Evolutionary conservation across 2,113 vertebrate species (phyloP), one percentile per base, ranked within the genome.

Genomic region (Edolisoma coerulescens): DNA sequence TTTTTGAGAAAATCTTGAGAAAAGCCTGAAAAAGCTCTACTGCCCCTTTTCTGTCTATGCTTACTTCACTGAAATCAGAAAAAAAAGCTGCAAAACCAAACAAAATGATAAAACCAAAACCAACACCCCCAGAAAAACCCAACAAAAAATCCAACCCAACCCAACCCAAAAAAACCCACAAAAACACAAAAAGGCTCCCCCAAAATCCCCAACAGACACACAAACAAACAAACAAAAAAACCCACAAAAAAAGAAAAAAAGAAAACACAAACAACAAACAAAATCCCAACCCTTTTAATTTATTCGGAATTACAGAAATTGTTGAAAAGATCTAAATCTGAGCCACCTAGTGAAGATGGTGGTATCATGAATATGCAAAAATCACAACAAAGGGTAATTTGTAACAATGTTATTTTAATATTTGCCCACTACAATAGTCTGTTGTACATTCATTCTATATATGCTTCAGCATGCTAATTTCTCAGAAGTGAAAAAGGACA

Each of bases 241-340:
- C 11, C 0, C 3, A 28, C 16, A 16, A 1, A n/a, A n/a, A n/a
- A 57, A n/a, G 2, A 13, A 50, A 32, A 30, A 39, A 5, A 4
- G 16, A 64, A 49, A 56, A 5, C 14, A 4, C 8, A 6, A 32
- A 45, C 4, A 28, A 84, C 41, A 84, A 54, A 42, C 21, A 13
- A 67, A 27, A 4, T 0, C 6, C 4, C 9, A 9, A 1, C 2
- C 3, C 7, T 42, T 23, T 23, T 5, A 27, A 32, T 41, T 89
- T 61, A 15, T 65, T 41, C 45, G 33, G 24, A 83, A 56, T 44
- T n/a, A 56, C 30, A 28, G 28, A 60, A 32, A 61, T n/a, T 92
- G 53, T 69, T 15, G 45, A 44, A 42, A 49, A 61, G 2, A 60
- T 23, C n/a, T 73, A 69, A 94, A 95, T 50, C 15, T 56, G 21